Conservation (phyloP, 2,888 invertebrate genomes). For the Pasiphila rectangulata region DNA sequence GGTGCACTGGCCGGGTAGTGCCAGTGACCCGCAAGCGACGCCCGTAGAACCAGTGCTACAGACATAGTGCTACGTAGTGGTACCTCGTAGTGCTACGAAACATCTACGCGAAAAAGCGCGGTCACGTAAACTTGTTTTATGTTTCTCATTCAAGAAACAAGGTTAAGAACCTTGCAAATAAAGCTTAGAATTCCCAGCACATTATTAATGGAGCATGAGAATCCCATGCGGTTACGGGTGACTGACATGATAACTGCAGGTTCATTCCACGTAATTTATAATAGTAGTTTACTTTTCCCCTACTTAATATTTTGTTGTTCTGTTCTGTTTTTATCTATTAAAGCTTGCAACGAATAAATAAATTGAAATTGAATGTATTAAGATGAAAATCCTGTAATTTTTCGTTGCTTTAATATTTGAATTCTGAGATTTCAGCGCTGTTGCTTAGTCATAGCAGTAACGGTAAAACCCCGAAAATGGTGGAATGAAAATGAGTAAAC, state of each 20-base stretch:
- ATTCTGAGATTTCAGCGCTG: no score
- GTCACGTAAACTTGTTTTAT: constrained; percentile 23
- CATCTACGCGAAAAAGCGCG: constrained; percentile 51
- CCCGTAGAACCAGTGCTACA: constrained; percentile 39
- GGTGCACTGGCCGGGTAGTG: constrained; percentile 75
- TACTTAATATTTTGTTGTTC: neutral
- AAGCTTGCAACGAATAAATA: no score
- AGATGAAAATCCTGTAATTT: no score
- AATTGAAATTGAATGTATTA: no score
- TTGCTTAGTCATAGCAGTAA: no score
- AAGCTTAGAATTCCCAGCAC: constrained; percentile 17
- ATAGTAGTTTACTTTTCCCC: neutral
- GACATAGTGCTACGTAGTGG: constrained; percentile 11
- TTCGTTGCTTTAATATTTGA: no score
- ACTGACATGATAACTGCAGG: constrained; percentile 5
- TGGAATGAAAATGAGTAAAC: constrained; percentile 8
- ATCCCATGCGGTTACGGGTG: constrained; percentile 12
- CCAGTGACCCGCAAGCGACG: constrained; percentile 69
- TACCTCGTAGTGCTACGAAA: constrained; percentile 60
- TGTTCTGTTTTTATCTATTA: no score
- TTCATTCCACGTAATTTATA: neutral
- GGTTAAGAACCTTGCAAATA: constrained; percentile 24
- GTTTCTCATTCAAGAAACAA: constrained; percentile 20
- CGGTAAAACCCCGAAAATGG: neutral
- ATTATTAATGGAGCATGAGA: constrained; percentile 19